Percentiles rank a stretch among this genome's conserved stretches.
phyloP scores from a whole-genome alignment of 1,140 invertebrate genomes.

The Phenacoccus solenopsis region DNA sequence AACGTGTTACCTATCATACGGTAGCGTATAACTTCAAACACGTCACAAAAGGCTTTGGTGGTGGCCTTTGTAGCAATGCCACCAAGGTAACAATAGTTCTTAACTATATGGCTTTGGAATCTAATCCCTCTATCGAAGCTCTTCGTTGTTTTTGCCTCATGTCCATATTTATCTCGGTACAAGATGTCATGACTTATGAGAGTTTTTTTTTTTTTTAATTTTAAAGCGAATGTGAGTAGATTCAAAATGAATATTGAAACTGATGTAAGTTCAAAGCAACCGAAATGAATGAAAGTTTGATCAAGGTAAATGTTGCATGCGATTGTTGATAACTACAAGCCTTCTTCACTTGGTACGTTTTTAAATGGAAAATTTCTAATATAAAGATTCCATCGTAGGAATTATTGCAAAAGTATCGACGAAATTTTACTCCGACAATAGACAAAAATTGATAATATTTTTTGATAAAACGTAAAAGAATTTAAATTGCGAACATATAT shows the following conservation, averaged over 20 bases:
- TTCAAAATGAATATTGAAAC: no score
- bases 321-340: no score
- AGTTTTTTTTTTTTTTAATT: no score
- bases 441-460: not conserved
- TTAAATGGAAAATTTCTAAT: not conserved
- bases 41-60: conserved; percentile 17
- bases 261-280: no score
- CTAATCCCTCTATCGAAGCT: not conserved
- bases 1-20: conserved; percentile 15
- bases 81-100: conserved; percentile 16
- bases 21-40: conserved; percentile 15
- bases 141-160: not conserved
- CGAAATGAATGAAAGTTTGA: no score
- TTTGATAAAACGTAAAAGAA: not conserved
- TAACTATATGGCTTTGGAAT: conserved; percentile 12
- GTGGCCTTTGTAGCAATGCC: conserved; percentile 12
- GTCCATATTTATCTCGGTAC: not conserved
- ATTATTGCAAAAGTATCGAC: not conserved
- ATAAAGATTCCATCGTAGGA: not conserved
- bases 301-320: no score
- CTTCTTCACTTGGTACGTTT: no score
- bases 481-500: not conserved
- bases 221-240: no score
- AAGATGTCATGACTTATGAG: no score
- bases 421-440: not conserved